Percentiles rank a stretch among this genome's conserved stretches.
Conservation (phyloP, 2,888 invertebrate genomes). For the Sarcophaga carnaria region DNA sequence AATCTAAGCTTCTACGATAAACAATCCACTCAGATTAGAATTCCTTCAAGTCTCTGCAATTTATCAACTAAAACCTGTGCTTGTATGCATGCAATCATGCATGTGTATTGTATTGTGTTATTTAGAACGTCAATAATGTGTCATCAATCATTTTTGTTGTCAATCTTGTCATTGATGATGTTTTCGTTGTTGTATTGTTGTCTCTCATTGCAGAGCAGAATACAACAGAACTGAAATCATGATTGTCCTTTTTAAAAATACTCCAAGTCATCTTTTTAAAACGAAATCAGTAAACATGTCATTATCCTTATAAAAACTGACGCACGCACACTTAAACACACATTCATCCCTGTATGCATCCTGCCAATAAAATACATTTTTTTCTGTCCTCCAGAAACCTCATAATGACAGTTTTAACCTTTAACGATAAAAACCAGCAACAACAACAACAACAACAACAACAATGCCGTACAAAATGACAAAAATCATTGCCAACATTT, state of each 20-base stretch:
- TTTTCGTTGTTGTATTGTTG: slow-evolving; percentile 41
- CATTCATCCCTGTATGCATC: not conserved
- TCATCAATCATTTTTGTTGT: slow-evolving; percentile 77
- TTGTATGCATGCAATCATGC: slow-evolving; percentile 15
- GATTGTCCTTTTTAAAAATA: slow-evolving; percentile 65
- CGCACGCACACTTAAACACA: slow-evolving; percentile 9
- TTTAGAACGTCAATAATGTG: slow-evolving; percentile 76
- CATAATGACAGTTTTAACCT: slow-evolving; percentile 65
- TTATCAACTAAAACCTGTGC: slow-evolving; percentile 34
- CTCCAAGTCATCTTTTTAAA: slow-evolving; percentile 65
- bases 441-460: slow-evolving; percentile 49
- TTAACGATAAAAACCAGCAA: slow-evolving; percentile 62
- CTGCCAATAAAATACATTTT: not conserved
- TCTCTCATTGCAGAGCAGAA: slow-evolving; percentile 48
- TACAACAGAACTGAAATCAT: slow-evolving; percentile 55
- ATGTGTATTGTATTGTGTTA: slow-evolving; percentile 50
- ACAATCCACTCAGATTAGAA: not conserved
- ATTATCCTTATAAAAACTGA: slow-evolving; percentile 71
- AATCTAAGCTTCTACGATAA: too few relatives aligned
- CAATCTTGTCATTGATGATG: slow-evolving; percentile 23
- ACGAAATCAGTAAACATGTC: slow-evolving; percentile 77
- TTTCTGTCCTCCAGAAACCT: slow-evolving; percentile 47
- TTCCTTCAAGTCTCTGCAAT: slow-evolving; percentile 40
- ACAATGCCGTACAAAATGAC: slow-evolving; percentile 24
- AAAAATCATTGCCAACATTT: not conserved